phyloP scores from a whole-genome alignment of 1,140 invertebrate genomes.

The Lasaia peninsularis region DNA sequence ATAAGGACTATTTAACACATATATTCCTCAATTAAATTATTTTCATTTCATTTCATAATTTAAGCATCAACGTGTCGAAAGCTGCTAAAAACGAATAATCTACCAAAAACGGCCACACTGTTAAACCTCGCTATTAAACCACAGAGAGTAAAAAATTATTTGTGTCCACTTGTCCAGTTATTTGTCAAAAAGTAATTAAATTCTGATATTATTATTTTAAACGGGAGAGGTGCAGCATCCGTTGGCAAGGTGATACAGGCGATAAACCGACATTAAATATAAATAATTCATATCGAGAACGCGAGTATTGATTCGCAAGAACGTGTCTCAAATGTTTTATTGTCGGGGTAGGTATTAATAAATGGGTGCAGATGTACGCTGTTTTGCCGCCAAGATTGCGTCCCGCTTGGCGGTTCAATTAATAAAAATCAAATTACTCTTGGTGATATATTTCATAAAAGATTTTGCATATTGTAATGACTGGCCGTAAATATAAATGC shows the following conservation, averaged over 20 bases:
- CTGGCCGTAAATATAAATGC: too few species aligned
- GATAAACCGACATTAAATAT: conserved; percentile 73
- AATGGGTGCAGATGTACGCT: conserved; percentile 63
- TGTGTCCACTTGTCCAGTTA: conserved; percentile 47
- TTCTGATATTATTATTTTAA: conserved; percentile 66
- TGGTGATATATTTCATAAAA: not conserved
- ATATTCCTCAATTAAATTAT: too few species aligned
- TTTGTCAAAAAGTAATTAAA: conserved; percentile 74
- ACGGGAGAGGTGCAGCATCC: conserved; percentile 46
- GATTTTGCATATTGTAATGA: too few species aligned
- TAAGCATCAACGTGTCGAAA: too few species aligned
- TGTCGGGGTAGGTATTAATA: conserved; percentile 62
- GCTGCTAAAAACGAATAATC: too few species aligned
- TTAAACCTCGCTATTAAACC: too few species aligned
- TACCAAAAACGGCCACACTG: too few species aligned
- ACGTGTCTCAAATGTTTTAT: conserved; percentile 74
- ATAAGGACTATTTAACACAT: too few species aligned
- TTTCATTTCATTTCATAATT: too few species aligned
- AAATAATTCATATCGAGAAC: conserved; percentile 66
- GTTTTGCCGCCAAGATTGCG: conserved; percentile 47
- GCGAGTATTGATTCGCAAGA: conserved; percentile 70
- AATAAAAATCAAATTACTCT: conserved; percentile 64
- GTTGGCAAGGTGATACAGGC: conserved; percentile 48
- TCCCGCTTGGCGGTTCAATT: conserved; percentile 56
- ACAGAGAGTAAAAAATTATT: not conserved